These are phyloP conservation scores for Zygothrica quintamaculata DNA, from an alignment of 2,888 invertebrate genomes.

Conservation along the genomic window DNA sequence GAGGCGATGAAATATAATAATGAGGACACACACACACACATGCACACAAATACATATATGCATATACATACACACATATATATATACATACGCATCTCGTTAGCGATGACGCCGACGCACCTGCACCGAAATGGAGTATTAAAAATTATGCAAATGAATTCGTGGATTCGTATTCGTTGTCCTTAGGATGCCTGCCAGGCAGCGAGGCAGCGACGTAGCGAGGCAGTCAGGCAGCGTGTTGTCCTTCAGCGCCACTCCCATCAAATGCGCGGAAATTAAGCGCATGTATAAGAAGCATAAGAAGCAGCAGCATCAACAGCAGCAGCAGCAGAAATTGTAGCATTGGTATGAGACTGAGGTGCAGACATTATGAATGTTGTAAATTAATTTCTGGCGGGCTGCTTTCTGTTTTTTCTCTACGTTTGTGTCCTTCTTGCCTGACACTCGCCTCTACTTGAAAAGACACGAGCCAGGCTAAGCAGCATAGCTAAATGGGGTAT, in stretches of 20 bases:
- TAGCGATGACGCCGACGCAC: conserved; percentile 61
- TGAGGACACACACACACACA: conserved; percentile 64
- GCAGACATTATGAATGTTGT: conserved; percentile 76
- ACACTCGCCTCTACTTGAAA: conserved; percentile 50
- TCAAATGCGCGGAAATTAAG: conserved; percentile 72
- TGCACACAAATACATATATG: conserved; percentile 19
- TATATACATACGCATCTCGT: conserved; percentile 51
- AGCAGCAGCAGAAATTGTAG: background rate
- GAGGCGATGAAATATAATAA: conserved; percentile 75
- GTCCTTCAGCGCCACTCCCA: conserved; percentile 71
- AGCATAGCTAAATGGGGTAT: conserved; percentile 18
- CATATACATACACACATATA: conserved; percentile 20
- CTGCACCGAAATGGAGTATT: conserved; percentile 83
- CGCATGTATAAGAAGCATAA: conserved; percentile 53
- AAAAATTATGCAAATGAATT: conserved; percentile 85
- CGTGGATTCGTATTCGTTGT: conserved; percentile 69
- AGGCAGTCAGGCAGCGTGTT: conserved; percentile 26
- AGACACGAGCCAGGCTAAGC: conserved; percentile 70
- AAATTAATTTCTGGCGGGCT: conserved; percentile 67
- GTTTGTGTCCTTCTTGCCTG: background rate
- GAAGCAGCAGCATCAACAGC: conserved; percentile 25
- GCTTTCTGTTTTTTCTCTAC: conserved; percentile 12
- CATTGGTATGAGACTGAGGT: conserved; percentile 6
- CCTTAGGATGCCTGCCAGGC: conserved; percentile 1
- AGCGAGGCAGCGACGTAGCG: background rate